These are phyloP conservation scores for Rissa tridactyla DNA, from an alignment of 2,113 vertebrate species.

Conservation along the genomic window DNA sequence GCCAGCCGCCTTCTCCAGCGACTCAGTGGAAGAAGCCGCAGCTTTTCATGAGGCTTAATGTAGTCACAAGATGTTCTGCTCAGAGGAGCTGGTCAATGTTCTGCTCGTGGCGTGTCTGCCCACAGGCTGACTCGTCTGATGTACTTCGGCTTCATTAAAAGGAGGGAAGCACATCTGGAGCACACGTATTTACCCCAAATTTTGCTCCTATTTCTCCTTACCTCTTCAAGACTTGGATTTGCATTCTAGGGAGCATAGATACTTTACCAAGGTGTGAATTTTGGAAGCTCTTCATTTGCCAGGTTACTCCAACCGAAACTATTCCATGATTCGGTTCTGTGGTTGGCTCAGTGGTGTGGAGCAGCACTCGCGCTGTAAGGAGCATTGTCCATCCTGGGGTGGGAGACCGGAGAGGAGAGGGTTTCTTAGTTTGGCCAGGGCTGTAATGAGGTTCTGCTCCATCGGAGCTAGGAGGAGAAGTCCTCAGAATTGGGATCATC, in stretches of 20 bases:
- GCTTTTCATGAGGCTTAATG: not conserved
- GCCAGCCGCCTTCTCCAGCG: not conserved
- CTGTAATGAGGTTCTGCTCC: not conserved
- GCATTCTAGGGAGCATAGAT: not conserved
- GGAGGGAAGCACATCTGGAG: not conserved
- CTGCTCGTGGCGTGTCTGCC: not conserved
- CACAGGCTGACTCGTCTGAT: not conserved
- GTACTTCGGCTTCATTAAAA: not conserved
- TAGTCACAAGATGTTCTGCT: not conserved
- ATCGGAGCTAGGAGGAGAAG: not conserved
- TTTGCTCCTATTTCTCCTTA: not conserved
- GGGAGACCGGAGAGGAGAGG: not conserved
- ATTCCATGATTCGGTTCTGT: not conserved
- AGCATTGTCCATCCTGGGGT: not conserved
- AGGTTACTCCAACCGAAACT: not conserved
- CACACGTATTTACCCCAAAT: not conserved
- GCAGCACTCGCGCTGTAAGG: not conserved
- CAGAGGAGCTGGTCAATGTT: not conserved
- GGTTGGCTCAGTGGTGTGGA: fast-evolving
- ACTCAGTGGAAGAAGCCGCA: not conserved
- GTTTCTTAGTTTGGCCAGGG: not conserved
- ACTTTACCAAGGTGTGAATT: not conserved
- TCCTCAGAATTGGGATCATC: not conserved
- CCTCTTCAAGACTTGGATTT: not conserved
- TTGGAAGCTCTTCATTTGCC: not conserved